Percentiles rank a stretch among this genome's conserved stretches.
Evolutionary conservation across 2,888 invertebrate species (phyloP).

Genomic region (Cataglyphis albicans): DNA sequence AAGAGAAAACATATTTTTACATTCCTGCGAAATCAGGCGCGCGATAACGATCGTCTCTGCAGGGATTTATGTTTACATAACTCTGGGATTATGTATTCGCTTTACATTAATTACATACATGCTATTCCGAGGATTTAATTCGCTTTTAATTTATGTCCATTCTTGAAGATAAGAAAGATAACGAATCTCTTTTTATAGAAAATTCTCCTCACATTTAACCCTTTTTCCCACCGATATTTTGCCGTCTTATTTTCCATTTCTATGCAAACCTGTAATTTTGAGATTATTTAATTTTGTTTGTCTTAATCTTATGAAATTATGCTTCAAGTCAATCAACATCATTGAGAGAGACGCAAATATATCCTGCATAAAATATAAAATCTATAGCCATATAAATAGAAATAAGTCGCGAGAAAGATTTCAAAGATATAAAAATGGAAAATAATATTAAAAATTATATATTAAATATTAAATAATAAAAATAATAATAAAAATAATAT

Average conservation of each 20-base stretch:
- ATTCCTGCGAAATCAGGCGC: conserved; percentile 39
- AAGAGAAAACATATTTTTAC: conserved; percentile 41
- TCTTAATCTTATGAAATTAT: not conserved
- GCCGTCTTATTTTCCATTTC: conserved; percentile 3
- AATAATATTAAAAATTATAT: not conserved
- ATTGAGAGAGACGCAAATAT: not conserved
- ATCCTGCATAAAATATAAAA: not conserved
- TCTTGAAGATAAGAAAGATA: conserved; percentile 56
- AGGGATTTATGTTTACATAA: conserved; percentile 55
- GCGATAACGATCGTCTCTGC: conserved; percentile 6
- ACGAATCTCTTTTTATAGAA: conserved; percentile 49
- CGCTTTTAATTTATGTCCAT: conserved; percentile 71
- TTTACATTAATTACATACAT: conserved; percentile 71
- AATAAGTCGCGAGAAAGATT: not conserved
- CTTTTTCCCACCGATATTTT: not conserved
- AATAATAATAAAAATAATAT: not conserved
- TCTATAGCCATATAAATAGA: not conserved
- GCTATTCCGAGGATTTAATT: conserved; percentile 72
- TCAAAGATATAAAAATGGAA: not conserved
- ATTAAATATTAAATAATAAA: too few species aligned
- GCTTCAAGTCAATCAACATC: conserved; percentile 2
- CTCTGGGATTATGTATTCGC: conserved; percentile 64
- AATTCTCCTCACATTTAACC: conserved; percentile 41
- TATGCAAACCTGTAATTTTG: not conserved
- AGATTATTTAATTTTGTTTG: not conserved